These are phyloP conservation scores for Sigmodon hispidus DNA, from an alignment of 2,113 vertebrate genomes.

Conservation along the genomic window DNA sequence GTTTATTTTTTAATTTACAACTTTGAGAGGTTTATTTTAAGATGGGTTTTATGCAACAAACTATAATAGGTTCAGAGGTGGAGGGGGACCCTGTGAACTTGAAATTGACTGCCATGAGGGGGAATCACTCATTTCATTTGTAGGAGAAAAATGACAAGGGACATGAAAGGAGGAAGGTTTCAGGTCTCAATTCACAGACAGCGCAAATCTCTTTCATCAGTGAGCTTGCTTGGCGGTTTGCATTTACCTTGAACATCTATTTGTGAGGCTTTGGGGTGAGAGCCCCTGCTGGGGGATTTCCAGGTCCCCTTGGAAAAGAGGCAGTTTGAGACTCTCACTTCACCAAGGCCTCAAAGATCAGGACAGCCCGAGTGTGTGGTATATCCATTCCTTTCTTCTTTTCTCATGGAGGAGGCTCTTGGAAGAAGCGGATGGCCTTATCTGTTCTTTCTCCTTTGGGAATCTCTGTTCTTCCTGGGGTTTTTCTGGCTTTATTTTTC, in stretches of 20 bases:
- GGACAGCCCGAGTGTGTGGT: neutral
- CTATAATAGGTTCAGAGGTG: constrained; percentile 56
- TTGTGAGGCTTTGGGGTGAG: neutral
- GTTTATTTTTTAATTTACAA: constrained; percentile 77
- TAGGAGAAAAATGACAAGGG: constrained; percentile 57
- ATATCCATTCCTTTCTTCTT: neutral
- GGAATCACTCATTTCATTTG: constrained; percentile 72
- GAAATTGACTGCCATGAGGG: constrained; percentile 65
- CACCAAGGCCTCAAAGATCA: neutral
- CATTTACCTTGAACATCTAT: constrained; percentile 13
- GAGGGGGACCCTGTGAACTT: constrained; percentile 25
- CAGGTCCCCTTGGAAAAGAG: neutral
- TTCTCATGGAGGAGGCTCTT: neutral
- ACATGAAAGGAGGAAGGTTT: constrained; percentile 62
- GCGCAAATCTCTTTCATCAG: constrained; percentile 46
- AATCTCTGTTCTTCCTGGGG: neutral
- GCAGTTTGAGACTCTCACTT: neutral
- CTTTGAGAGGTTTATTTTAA: constrained; percentile 58
- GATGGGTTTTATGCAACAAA: constrained; percentile 70
- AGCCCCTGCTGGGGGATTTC: neutral
- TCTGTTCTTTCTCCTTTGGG: neutral
- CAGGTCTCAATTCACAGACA: constrained; percentile 62
- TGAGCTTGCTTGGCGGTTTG: neutral
- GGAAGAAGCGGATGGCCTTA: neutral
- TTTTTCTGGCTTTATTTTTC: neutral